Base-by-base conservation (phyloP, 2,888 invertebrate species). In the Chloroclysta siterata region DNA sequence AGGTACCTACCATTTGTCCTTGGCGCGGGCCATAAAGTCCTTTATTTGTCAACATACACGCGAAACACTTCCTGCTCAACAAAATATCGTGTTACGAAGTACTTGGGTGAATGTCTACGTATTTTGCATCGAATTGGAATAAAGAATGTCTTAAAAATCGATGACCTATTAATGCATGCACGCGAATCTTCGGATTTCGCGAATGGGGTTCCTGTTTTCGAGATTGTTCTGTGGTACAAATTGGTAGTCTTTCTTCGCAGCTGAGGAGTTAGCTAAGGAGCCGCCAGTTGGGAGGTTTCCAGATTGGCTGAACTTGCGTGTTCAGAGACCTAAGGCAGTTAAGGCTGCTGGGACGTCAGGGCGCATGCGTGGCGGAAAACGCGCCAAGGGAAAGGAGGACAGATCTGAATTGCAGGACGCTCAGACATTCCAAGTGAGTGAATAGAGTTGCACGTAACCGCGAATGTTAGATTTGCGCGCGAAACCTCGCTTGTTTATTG, bases 211-310 rank as follows among this genome's bases (percentile, higher is more conserved):
- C 15, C 36, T 28, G 44, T 46, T 14, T 44, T 22, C 17, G 33
- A 47, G 36, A 46, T 36, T 14, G 14, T 39, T 42, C 17, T 52
- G 5, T 33, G 2, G 33, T 44, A 11, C 8, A 22, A 28, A 22
- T 13, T 8, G 36, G 14, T 33, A 47, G 47, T 57, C 64, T n/a
- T n/a, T 56, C 56, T 61, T 71, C 60, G 64, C 79, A 94, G 94
- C 94, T 63, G 90, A 84, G 66, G 89, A 94, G 60, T 79, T 94
- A 66, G 87, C 89, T 5, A 83, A 88, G 65, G 92, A 93, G 69
- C 93, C 93, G 0, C 93, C 93, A 5, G 76, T 73, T 28, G 88
- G 89, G 41, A 86, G 93, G 68, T 93, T 92, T 75, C 78, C 88
- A 69, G 88, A 91, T 81, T 89, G 93, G 93, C 59, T 92, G 75